These are phyloP conservation scores for Synanthedon formicaeformis DNA, from an alignment of 2,888 invertebrate genomes.

Conservation along the genomic window DNA sequence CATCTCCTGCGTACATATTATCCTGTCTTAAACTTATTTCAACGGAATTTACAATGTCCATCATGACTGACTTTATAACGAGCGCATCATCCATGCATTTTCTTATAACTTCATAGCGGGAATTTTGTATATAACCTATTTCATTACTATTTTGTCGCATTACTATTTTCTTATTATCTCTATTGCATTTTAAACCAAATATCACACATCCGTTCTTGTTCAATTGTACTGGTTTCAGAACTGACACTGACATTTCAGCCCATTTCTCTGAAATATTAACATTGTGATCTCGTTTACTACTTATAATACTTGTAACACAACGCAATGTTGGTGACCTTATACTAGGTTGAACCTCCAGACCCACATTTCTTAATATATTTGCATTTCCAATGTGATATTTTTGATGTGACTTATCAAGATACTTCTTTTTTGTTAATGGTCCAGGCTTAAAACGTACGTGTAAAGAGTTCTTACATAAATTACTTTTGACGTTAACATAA, in stretches of 20 bases:
- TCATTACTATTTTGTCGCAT: constrained; percentile 37
- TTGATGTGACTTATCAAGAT: constrained; percentile 50
- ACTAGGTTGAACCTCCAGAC: constrained; percentile 55
- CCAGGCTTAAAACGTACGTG: constrained; percentile 67
- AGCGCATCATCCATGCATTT: background rate
- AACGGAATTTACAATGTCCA: constrained; percentile 70
- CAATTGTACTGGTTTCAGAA: constrained; percentile 33
- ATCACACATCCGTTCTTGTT: constrained; percentile 38
- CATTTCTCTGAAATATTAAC: constrained; percentile 56
- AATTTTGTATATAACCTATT: background rate
- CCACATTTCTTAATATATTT: constrained; percentile 60
- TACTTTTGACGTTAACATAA: constrained; percentile 19
- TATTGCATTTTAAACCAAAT: constrained; percentile 71
- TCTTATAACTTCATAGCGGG: constrained; percentile 5
- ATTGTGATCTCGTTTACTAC: too few species aligned
- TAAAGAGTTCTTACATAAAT: constrained; percentile 36
- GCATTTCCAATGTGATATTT: constrained; percentile 53
- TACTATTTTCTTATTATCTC: constrained; percentile 67
- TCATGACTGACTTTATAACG: constrained; percentile 46
- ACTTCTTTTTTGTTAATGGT: constrained; percentile 61
- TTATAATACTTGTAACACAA: constrained; percentile 46
- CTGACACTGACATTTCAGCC: constrained; percentile 69
- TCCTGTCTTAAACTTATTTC: constrained; percentile 72
- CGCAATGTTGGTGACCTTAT: constrained; percentile 56
- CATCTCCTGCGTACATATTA: constrained; percentile 38